phyloP scores from a whole-genome alignment of 2,797 vertebrate genomes.

The Hypotaenidia philippensis region DNA sequence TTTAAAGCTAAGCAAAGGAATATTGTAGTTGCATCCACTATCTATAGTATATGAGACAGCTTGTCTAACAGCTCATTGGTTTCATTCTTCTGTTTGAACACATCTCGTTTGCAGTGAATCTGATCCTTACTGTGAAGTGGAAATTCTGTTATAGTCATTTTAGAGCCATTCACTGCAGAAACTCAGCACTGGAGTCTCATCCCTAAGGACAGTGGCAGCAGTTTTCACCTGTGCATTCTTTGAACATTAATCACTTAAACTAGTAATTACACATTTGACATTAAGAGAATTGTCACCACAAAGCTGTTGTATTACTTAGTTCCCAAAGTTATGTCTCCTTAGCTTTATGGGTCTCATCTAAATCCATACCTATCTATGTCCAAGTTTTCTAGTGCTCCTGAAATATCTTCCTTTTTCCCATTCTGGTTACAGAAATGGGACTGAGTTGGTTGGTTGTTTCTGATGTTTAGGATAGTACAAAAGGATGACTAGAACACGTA shows the following conservation, averaged over 20 bases:
- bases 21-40: background rate
- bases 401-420: background rate
- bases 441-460: background rate
- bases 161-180: background rate
- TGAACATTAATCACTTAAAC: too few relatives aligned
- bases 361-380: too few relatives aligned
- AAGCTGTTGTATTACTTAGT: too few relatives aligned
- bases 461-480: background rate
- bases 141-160: background rate
- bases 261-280: too few relatives aligned
- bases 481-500: background rate
- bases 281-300: too few relatives aligned
- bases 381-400: too few relatives aligned
- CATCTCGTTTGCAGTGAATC: background rate
- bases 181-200: background rate
- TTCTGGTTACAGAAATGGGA: background rate
- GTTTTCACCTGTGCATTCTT: too few relatives aligned
- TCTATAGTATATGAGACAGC: background rate
- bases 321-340: too few relatives aligned
- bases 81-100: background rate
- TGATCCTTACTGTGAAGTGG: background rate
- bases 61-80: background rate
- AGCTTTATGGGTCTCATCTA: too few relatives aligned
- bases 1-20: background rate
- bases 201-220: too few relatives aligned